Base-by-base conservation (phyloP, 2,797 vertebrate species). In the Esox masquinongy region DNA sequence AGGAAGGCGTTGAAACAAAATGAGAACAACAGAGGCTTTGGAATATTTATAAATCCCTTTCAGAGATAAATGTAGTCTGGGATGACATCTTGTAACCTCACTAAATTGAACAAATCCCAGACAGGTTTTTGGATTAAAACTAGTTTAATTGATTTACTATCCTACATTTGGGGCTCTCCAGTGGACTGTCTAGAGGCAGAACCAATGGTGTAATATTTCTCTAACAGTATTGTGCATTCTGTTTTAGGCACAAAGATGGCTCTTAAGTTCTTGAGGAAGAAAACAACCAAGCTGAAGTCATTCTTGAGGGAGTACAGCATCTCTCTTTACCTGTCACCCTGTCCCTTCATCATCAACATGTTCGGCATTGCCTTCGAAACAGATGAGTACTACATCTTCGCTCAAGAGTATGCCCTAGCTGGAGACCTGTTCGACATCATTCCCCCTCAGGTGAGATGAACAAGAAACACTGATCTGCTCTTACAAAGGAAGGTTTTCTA, bases 361-460 rank as follows among this genome's bases (percentile, higher is more conserved):
- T 92, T 90, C n/a, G 94, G 93, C 79, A 94, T 95, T 19, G 91
- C 92, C 82, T 94, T 95, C 34, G 92, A 95, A 72, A 95, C 94
- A 0, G 92, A 94, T 5, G 92, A 95, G 5, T 93, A 89, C 88
- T 95, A 95, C 83, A 87, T 94, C 83, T 95, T 95, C 16, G 94
- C 93, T 50, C 94, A 95, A 85, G 94, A 95, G 90, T 95, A 91
- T 16, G 94, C 94, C 0, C 80, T 92, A 24, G 94, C 94, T 0
- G 94, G 94, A 2, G 94, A 95, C 75, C 92, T 95, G 68, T 95
- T 95, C 0, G 94, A 95, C 86, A 94, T 95, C 79, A 95, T 95
- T 78, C 94, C 94, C 5, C 94, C 94, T 0, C 94, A 95, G 94
- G 94, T 95, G 83, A 86, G 77, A 63, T 1, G 51, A 53, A 16